phyloP scores from a whole-genome alignment of 1,140 invertebrate species.

The Drosophila pseudoananassae region DNA sequence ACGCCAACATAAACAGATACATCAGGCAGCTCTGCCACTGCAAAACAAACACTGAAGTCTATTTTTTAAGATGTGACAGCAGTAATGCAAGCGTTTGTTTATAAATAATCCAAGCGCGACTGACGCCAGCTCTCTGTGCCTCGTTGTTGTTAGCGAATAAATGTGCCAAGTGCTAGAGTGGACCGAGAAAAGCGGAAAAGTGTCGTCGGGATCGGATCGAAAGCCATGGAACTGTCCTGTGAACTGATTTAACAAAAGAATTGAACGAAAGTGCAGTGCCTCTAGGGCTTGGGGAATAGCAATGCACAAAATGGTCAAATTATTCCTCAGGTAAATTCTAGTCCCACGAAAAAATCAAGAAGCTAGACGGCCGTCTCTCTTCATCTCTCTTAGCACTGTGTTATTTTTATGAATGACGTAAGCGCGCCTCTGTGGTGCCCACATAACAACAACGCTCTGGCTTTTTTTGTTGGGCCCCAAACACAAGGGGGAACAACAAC shows the following conservation, averaged over 20 bases:
- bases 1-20: not conserved
- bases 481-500: slow-evolving; percentile 10
- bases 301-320: slow-evolving; percentile 78
- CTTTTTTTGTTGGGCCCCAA: slow-evolving; percentile 19
- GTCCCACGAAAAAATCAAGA: slow-evolving; percentile 32
- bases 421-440: slow-evolving; percentile 52
- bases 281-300: slow-evolving; percentile 7
- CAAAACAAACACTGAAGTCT: slow-evolving; percentile 5
- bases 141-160: slow-evolving; percentile 1
- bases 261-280: not conserved
- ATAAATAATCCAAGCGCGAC: not conserved
- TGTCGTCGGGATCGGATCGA: not conserved
- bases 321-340: slow-evolving; percentile 74
- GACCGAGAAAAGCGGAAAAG: not conserved
- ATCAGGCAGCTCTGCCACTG: not conserved
- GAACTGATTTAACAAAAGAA: slow-evolving; percentile 43
- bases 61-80: slow-evolving; percentile 32
- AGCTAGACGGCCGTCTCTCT: slow-evolving; percentile 13
- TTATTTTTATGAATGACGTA: slow-evolving; percentile 82
- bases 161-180: slow-evolving; percentile 9
- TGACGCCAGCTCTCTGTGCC: not conserved
- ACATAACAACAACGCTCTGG: slow-evolving; percentile 50
- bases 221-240: slow-evolving; percentile 19
- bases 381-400: slow-evolving; percentile 51
- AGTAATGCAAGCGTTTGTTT: not conserved